Conservation (phyloP, 92 coral and sea anemone genomes). For the Actinernus sp. region DNA sequence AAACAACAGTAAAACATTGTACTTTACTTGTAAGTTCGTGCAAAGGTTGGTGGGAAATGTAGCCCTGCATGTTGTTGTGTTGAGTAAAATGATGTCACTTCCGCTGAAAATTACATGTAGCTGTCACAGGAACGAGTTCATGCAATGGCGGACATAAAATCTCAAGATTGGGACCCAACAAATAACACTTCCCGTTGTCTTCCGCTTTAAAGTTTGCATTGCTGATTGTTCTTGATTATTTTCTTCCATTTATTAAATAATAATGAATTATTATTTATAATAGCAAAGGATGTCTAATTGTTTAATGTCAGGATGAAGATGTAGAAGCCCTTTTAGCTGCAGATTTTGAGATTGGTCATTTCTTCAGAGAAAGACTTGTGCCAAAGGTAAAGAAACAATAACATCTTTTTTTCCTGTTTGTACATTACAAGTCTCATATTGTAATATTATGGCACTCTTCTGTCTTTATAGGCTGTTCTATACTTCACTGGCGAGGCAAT, state of each 20-base stretch:
- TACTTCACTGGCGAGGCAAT: slow-evolving; percentile 97
- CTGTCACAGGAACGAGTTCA: too few relatives aligned
- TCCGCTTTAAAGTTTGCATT: not conserved
- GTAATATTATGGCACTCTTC: not conserved
- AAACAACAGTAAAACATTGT: too few relatives aligned
- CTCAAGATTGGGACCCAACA: too few relatives aligned
- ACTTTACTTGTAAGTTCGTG: too few relatives aligned
- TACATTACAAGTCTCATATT: not conserved
- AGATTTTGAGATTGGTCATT: slow-evolving; percentile 99
- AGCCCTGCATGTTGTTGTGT: too few relatives aligned
- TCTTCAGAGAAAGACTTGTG: slow-evolving; percentile 90
- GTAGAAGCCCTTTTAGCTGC: slow-evolving; percentile 85
- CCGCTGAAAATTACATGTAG: too few relatives aligned
- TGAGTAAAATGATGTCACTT: too few relatives aligned
- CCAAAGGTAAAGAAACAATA: slow-evolving; percentile 74
- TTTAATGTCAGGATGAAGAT: slow-evolving; percentile 96
- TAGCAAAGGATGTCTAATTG: not conserved
- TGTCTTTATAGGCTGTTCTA: slow-evolving; percentile 76
- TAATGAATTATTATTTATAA: not conserved
- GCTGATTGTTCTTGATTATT: not conserved
- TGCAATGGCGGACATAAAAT: too few relatives aligned
- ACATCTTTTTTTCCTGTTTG: not conserved
- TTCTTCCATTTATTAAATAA: not conserved
- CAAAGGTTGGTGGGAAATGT: too few relatives aligned
- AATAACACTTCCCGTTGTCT: not conserved